phyloP scores from a whole-genome alignment of 2,797 vertebrate species.

The Ficedula albicollis region DNA sequence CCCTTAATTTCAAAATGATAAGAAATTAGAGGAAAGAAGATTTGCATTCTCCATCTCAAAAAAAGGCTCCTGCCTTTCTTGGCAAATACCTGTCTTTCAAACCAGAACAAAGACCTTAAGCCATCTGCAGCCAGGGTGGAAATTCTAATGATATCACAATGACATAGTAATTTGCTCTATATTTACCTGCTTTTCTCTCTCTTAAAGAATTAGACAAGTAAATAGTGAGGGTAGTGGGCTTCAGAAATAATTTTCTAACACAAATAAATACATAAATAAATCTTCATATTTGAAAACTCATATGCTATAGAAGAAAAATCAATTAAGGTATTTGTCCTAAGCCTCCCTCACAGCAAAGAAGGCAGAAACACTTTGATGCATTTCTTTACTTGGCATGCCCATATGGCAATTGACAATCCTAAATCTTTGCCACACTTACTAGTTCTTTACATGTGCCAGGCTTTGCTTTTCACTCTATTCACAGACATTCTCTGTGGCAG shows the following conservation, averaged over 20 bases:
- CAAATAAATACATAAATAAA: background rate
- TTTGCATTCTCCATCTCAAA: too few relatives aligned
- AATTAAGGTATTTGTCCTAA: background rate
- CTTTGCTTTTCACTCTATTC: background rate
- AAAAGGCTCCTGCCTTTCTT: too few relatives aligned
- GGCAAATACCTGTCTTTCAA: too few relatives aligned
- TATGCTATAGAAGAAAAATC: background rate
- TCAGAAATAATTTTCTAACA: background rate
- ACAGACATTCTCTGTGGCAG: background rate
- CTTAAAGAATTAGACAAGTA: background rate
- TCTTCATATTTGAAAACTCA: background rate
- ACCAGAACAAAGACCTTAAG: background rate
- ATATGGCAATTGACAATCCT: conserved; percentile 10
- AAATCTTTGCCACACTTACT: background rate
- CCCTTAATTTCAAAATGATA: too few relatives aligned
- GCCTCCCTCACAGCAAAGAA: background rate
- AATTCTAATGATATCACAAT: background rate
- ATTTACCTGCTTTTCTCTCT: background rate
- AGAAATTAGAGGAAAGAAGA: too few relatives aligned
- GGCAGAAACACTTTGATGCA: background rate
- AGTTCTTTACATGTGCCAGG: background rate
- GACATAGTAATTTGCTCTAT: background rate
- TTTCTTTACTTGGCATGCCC: background rate
- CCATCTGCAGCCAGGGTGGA: background rate
- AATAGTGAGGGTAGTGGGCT: background rate